Conservation (phyloP, 2,888 invertebrate genomes). For the Pyrocoelia pectoralis region DNA sequence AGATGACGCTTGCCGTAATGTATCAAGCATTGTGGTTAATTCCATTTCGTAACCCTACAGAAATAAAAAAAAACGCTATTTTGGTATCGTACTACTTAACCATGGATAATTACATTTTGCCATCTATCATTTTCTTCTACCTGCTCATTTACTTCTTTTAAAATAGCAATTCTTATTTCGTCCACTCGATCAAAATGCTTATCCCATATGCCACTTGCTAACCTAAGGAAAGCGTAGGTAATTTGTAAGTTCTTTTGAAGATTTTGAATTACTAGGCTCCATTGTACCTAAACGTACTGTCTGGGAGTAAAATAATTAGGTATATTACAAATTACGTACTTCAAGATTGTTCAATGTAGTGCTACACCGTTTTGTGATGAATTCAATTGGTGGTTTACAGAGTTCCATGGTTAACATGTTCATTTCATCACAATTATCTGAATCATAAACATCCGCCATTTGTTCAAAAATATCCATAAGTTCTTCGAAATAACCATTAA, state of each 20-base stretch:
- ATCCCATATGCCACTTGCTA: conserved; percentile 47
- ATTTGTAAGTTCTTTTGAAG: conserved; percentile 41
- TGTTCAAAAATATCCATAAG: conserved; percentile 29
- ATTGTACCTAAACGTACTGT: conserved; percentile 37
- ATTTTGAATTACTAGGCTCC: conserved; percentile 41
- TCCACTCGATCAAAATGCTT: conserved; percentile 46
- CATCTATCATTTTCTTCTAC: conserved; percentile 39
- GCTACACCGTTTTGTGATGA: conserved; percentile 16
- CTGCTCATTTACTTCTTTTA: conserved; percentile 44
- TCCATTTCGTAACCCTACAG: conserved; percentile 39
- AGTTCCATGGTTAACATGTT: conserved; percentile 13
- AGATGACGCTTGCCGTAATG: conserved; percentile 45
- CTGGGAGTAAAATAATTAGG: too few species aligned
- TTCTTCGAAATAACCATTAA: conserved; percentile 48
- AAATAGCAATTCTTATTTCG: conserved; percentile 41
- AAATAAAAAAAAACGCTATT: neutral
- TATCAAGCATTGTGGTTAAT: conserved; percentile 46
- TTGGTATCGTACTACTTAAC: too few species aligned
- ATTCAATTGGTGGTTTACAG: conserved; percentile 21
- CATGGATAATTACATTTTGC: neutral
- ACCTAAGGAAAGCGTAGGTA: conserved; percentile 39
- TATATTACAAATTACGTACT: too few species aligned
- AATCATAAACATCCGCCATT: conserved; percentile 30
- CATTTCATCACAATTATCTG: conserved; percentile 14
- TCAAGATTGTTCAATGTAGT: neutral